Percentiles rank a stretch among this genome's conserved stretches.
Conservation (phyloP, 30 jellyfish, hydroid and myxozoan species). For the Aurelia coerulea region DNA sequence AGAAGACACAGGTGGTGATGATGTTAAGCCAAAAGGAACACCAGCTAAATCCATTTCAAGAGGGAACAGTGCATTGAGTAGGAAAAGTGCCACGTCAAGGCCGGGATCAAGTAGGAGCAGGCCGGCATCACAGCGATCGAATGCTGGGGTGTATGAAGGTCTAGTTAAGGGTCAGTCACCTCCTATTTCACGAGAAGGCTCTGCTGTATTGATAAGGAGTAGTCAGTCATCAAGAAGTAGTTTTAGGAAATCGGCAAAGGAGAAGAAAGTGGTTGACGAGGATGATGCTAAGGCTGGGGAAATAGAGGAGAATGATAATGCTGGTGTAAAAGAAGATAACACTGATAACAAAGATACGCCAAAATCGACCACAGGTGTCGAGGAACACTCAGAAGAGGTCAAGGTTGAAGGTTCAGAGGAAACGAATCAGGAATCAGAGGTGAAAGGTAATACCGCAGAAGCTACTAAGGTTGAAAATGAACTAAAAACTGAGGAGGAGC, state of each 20-base stretch:
- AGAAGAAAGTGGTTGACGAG: not conserved
- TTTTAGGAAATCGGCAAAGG: not conserved
- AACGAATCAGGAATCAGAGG: too few relatives aligned
- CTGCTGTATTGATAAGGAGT: not conserved
- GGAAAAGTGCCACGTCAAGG: not conserved
- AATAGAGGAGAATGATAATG: not conserved
- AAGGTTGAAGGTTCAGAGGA: not conserved
- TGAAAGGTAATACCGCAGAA: too few relatives aligned
- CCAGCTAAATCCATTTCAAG: not conserved
- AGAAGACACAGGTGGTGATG: not conserved
- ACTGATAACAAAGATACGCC: not conserved
- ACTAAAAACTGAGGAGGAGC: not conserved
- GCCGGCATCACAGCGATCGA: conserved; percentile 7
- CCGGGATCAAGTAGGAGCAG: conserved; percentile 18
- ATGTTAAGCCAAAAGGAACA: not conserved
- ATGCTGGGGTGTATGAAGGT: conserved; percentile 22
- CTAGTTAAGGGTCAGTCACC: conserved; percentile 26
- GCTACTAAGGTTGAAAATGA: not conserved
- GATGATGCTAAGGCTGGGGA: not conserved
- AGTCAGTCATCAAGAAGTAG: conserved; percentile 2
- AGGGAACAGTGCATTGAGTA: conserved; percentile 14
- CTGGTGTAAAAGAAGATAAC: not conserved
- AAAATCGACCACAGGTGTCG: not conserved
- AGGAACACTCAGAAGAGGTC: not conserved
- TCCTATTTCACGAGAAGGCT: conserved; percentile 9